Evolutionary conservation across 2,113 vertebrate genomes (phyloP).

Genomic region (Butorides virescens): DNA sequence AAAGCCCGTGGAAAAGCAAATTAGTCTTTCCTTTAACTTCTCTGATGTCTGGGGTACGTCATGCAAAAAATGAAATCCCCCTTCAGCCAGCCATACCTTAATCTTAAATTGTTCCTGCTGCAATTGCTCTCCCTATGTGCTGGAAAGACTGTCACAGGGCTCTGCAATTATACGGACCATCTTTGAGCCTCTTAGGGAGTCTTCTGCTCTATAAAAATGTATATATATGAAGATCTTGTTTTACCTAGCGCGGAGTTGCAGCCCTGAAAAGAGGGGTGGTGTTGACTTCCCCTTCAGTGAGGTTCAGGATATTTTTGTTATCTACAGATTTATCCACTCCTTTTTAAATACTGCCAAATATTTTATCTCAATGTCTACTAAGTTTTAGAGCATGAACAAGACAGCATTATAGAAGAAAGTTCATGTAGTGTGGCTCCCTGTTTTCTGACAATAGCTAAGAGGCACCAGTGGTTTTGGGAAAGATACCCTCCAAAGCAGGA

Average conservation of each 20-base stretch:
- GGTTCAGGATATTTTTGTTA: not conserved
- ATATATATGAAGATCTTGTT: not conserved
- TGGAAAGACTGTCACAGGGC: not conserved
- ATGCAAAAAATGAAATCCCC: not conserved
- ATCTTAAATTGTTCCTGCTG: not conserved
- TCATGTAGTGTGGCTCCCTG: rapidly evolving
- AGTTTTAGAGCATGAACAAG: not conserved
- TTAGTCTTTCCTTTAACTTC: not conserved
- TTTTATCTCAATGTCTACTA: not conserved
- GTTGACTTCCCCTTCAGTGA: not conserved
- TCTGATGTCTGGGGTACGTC: not conserved
- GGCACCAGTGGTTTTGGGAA: not conserved
- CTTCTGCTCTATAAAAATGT: not conserved
- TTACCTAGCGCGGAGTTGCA: not conserved
- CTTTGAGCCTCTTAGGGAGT: not conserved
- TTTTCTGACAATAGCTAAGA: not conserved
- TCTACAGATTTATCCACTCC: not conserved
- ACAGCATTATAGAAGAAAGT: not conserved
- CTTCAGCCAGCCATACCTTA: not conserved
- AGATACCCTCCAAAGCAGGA: not conserved
- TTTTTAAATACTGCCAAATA: not conserved
- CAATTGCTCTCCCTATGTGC: not conserved
- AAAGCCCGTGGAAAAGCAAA: not conserved
- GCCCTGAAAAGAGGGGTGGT: not conserved
- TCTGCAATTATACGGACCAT: not conserved